A percentile compares a stretch with the other conserved stretches of the same genome.
These are phyloP conservation scores for Pyrrhosoma nymphula DNA, from an alignment of 2,888 invertebrate genomes.

Conservation along the genomic window DNA sequence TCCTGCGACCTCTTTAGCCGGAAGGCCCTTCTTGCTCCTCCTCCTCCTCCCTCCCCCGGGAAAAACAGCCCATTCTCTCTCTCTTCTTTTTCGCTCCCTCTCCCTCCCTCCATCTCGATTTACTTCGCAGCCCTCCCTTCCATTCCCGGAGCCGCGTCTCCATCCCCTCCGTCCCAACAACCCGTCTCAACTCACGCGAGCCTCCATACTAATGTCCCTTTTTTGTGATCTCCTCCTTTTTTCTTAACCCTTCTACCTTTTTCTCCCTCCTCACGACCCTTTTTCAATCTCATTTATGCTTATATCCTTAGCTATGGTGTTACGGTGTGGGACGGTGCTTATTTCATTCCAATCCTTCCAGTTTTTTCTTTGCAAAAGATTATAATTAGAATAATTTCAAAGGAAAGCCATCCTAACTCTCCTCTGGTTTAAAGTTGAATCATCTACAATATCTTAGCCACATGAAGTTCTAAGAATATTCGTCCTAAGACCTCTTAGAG, in stretches of 20 bases:
- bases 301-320: neutral
- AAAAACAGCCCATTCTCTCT: neutral
- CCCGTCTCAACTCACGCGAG: neutral
- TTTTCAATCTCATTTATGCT: constrained; percentile 1
- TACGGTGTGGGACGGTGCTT: neutral
- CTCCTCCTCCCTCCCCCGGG: neutral
- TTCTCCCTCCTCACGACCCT: neutral
- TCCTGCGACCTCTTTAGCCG: neutral
- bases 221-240: neutral
- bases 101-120: neutral
- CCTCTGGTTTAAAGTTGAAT: no score
- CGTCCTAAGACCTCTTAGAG: no score
- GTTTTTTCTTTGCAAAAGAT: no score
- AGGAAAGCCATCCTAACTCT: no score
- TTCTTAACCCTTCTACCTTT: neutral
- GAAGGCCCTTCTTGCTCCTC: neutral
- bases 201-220: neutral
- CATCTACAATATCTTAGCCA: no score
- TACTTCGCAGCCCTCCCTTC: neutral
- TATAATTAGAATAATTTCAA: no score
- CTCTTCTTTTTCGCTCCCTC: neutral
- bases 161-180: neutral
- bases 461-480: no score
- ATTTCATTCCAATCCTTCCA: no score
- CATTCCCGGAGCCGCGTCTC: neutral